A percentile compares a stretch with the other conserved stretches of the same genome.
Evolutionary conservation across 2,113 vertebrate genomes (phyloP).

Genomic region (Gadus chalcogrammus): DNA sequence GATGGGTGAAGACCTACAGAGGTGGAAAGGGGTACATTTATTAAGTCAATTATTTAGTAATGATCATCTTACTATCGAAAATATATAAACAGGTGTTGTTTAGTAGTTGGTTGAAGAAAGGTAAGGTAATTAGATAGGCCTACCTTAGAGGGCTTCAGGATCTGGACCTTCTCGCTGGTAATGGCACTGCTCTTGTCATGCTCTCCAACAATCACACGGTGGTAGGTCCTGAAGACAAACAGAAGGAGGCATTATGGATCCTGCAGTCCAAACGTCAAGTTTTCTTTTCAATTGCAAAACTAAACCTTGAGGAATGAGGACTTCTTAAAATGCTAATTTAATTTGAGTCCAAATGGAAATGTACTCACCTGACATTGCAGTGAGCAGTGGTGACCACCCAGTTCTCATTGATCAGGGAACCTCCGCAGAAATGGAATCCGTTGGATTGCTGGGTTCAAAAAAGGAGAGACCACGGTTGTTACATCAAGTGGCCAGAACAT

Average conservation of each 20-base stretch:
- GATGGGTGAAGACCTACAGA: conserved; percentile 70
- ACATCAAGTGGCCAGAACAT: neutral
- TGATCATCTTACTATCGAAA: too few relatives aligned
- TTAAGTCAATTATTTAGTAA: neutral
- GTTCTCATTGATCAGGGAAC: conserved; percentile 74
- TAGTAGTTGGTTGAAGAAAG: neutral
- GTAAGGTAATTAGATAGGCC: conserved; percentile 14
- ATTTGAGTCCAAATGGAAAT: neutral
- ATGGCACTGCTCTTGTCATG: conserved; percentile 68
- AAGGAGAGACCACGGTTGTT: neutral
- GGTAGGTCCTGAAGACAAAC: conserved; percentile 65
- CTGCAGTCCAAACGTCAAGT: too few relatives aligned
- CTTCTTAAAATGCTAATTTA: neutral
- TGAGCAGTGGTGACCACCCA: conserved; percentile 80
- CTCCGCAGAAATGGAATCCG: conserved; percentile 77
- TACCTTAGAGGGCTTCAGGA: conserved; percentile 75
- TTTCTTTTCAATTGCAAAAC: too few relatives aligned
- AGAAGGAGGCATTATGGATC: neutral
- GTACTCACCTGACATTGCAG: conserved; percentile 69
- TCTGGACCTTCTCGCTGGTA: conserved; percentile 58
- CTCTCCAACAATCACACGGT: conserved; percentile 79
- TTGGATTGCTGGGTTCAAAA: conserved; percentile 62
- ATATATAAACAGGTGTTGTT: too few relatives aligned
- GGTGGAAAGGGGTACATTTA: neutral
- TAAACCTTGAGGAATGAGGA: too few relatives aligned